phyloP scores from a whole-genome alignment of 2,113 vertebrate species.

The Oreochromis aureus region DNA sequence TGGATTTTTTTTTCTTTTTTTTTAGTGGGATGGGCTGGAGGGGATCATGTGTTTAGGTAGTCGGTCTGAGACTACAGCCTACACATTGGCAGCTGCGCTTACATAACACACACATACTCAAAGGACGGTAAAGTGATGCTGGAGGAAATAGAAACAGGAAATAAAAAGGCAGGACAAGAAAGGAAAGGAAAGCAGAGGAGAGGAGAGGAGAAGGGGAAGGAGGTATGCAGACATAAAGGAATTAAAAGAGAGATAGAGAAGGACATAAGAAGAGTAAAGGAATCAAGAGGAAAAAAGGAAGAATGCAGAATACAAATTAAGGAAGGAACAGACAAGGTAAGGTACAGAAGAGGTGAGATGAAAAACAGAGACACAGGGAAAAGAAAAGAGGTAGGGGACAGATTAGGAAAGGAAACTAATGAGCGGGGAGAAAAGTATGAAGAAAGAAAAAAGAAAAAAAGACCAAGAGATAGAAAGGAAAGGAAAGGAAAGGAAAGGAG shows the following conservation, averaged over 20 bases:
- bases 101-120: conserved; percentile 36
- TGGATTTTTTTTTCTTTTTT: not conserved
- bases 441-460: not conserved
- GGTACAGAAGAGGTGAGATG: not conserved
- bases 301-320: not conserved
- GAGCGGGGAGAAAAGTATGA: not conserved
- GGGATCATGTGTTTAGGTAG: conserved; percentile 46
- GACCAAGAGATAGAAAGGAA: not conserved
- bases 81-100: conserved; percentile 59
- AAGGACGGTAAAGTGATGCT: conserved; percentile 6
- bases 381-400: not conserved
- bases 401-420: not conserved
- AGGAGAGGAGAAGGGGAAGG: not conserved
- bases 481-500: not conserved
- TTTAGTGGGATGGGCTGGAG: not conserved
- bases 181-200: not conserved
- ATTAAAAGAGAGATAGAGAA: not conserved
- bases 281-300: not conserved
- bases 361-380: not conserved
- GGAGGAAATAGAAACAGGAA: conserved; percentile 46
- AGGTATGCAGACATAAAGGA: not conserved
- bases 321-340: not conserved
- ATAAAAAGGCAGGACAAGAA: not conserved
- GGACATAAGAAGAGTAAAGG: not conserved
- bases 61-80: conserved; percentile 60